Conservation (phyloP, 1,140 invertebrate species). For the Aporrectodea caliginosa region DNA sequence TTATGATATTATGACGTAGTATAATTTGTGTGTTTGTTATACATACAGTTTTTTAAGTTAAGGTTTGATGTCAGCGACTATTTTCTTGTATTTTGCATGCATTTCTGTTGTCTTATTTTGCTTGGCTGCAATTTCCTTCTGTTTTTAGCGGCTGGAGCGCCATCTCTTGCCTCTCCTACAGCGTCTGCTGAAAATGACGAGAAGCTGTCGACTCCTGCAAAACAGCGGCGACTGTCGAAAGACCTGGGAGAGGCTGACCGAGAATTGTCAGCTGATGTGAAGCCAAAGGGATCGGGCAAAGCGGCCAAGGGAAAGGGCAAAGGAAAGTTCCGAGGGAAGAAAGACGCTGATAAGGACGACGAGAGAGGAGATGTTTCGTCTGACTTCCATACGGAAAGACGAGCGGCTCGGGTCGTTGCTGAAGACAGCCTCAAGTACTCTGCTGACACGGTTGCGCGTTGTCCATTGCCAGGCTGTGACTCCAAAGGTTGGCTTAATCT, state of each 20-base stretch:
- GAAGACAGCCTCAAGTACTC: slow-evolving; percentile 32
- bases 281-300: slow-evolving; percentile 15
- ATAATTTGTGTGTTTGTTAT: too few relatives aligned
- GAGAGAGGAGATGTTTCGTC: background rate
- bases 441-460: slow-evolving; percentile 55
- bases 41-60: too few relatives aligned
- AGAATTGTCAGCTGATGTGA: background rate
- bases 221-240: background rate
- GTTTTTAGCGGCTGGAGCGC: background rate
- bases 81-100: too few relatives aligned
- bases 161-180: background rate
- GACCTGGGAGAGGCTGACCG: background rate
- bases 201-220: background rate
- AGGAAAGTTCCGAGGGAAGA: slow-evolving; percentile 8
- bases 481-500: slow-evolving; percentile 61
- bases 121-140: background rate
- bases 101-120: too few relatives aligned
- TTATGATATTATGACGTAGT: too few relatives aligned
- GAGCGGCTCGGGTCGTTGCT: slow-evolving; percentile 33
- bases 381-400: slow-evolving; percentile 16
- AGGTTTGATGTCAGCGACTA: too few relatives aligned
- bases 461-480: slow-evolving; percentile 82
- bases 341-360: slow-evolving; percentile 11
- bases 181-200: background rate
- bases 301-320: slow-evolving; percentile 17